phyloP scores from a whole-genome alignment of 1,140 invertebrate species.

The Megathymus violae region DNA sequence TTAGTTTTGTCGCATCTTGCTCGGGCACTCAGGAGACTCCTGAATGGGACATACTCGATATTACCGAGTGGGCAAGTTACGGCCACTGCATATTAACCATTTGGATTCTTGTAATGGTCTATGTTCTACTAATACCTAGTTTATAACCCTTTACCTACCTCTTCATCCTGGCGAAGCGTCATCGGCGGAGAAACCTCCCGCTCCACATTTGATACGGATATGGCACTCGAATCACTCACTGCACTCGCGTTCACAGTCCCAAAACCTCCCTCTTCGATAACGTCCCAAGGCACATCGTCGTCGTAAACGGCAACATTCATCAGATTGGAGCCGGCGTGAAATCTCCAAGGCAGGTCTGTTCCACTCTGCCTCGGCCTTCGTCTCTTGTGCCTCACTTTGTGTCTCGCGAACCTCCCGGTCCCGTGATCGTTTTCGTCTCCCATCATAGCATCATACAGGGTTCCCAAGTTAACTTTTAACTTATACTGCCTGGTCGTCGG shows the following conservation, averaged over 20 bases:
- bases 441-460: constrained; percentile 73
- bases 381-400: constrained; percentile 75
- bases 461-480: constrained; percentile 68
- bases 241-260: constrained; percentile 62
- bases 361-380: constrained; percentile 66
- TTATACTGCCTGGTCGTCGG: constrained; percentile 49
- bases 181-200: constrained; percentile 68
- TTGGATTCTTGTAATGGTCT: too few relatives aligned
- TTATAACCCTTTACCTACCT: constrained; percentile 53
- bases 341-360: constrained; percentile 70
- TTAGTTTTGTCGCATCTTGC: constrained; percentile 72
- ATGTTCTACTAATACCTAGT: neutral
- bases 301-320: constrained; percentile 70
- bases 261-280: constrained; percentile 54
- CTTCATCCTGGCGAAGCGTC: constrained; percentile 69
- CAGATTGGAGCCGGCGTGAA: constrained; percentile 58
- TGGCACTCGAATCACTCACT: constrained; percentile 69
- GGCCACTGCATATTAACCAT: too few relatives aligned
- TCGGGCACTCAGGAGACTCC: constrained; percentile 55
- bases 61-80: too few relatives aligned
- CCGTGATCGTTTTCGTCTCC: constrained; percentile 65
- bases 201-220: constrained; percentile 50
- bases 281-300: constrained; percentile 67
- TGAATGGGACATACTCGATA: constrained; percentile 58
- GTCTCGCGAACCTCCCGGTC: constrained; percentile 65